phyloP scores from a whole-genome alignment of 2,888 invertebrate genomes.

The Mamestra brassicae region DNA sequence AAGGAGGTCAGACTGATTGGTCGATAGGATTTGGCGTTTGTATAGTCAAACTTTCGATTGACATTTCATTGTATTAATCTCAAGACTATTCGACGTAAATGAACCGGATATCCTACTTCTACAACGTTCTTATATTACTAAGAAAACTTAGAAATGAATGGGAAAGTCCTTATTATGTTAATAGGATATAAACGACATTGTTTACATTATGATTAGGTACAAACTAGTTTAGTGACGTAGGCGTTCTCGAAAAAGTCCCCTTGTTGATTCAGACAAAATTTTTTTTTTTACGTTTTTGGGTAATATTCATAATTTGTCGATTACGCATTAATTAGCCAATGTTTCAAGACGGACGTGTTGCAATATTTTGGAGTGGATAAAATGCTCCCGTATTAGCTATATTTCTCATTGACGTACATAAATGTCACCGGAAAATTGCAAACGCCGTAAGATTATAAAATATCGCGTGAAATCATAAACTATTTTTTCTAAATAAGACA shows the following conservation, averaged over 20 bases:
- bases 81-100: constrained; percentile 17
- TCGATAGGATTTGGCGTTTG: too few relatives aligned
- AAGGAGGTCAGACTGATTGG: too few relatives aligned
- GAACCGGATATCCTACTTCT: constrained; percentile 45
- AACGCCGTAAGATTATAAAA: too few relatives aligned
- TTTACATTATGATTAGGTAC: constrained; percentile 8
- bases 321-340: constrained; percentile 12
- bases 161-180: constrained; percentile 33
- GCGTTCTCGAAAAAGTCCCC: constrained; percentile 13
- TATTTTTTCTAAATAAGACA: too few relatives aligned
- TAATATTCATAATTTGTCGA: neutral
- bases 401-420: too few relatives aligned
- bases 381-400: too few relatives aligned
- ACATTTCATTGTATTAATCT: neutral
- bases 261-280: neutral
- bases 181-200: neutral
- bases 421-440: too few relatives aligned
- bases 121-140: constrained; percentile 12
- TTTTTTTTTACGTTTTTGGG: neutral
- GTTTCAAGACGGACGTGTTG: neutral
- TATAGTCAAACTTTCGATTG: too few relatives aligned
- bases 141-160: constrained; percentile 23
- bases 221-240: neutral
- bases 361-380: neutral
- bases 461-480: too few relatives aligned